phyloP scores from a whole-genome alignment of 2,888 invertebrate genomes.

The Dynastes hyllus region DNA sequence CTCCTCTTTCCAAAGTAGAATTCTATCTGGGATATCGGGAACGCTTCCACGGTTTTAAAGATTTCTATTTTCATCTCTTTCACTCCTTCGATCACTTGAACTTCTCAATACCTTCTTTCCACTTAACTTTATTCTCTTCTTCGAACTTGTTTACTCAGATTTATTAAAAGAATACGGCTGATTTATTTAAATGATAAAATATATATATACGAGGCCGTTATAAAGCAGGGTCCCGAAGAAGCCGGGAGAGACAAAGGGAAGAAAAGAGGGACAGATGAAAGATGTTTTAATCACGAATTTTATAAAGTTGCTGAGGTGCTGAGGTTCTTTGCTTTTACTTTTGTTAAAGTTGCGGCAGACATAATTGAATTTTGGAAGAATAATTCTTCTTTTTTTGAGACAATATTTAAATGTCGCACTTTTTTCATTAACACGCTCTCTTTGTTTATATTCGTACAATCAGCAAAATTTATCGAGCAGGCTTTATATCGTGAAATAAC shows the following conservation, averaged over 20 bases:
- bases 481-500: not conserved
- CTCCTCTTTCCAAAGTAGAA: constrained; percentile 24
- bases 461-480: not conserved
- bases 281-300: constrained; percentile 68
- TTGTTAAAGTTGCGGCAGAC: constrained; percentile 52
- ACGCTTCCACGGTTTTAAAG: constrained; percentile 24
- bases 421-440: constrained; percentile 27
- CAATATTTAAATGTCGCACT: constrained; percentile 43
- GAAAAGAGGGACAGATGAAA: constrained; percentile 16
- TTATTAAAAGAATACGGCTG: constrained; percentile 47
- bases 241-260: not conserved
- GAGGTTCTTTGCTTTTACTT: constrained; percentile 52
- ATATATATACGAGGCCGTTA: constrained; percentile 50
- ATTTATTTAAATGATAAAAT: constrained; percentile 53
- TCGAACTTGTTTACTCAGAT: constrained; percentile 39
- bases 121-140: constrained; percentile 34
- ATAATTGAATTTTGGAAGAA: constrained; percentile 64
- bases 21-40: constrained; percentile 29
- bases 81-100: constrained; percentile 36
- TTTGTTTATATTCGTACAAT: constrained; percentile 28
- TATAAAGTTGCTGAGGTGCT: constrained; percentile 63
- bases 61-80: constrained; percentile 31
- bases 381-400: constrained; percentile 43
- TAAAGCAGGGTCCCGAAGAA: constrained; percentile 29
- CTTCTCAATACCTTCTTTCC: constrained; percentile 26